Evolutionary conservation across 1,140 invertebrate species (phyloP), one percentile per base, ranked within the genome.

Genomic region (Lepidurus apus): DNA sequence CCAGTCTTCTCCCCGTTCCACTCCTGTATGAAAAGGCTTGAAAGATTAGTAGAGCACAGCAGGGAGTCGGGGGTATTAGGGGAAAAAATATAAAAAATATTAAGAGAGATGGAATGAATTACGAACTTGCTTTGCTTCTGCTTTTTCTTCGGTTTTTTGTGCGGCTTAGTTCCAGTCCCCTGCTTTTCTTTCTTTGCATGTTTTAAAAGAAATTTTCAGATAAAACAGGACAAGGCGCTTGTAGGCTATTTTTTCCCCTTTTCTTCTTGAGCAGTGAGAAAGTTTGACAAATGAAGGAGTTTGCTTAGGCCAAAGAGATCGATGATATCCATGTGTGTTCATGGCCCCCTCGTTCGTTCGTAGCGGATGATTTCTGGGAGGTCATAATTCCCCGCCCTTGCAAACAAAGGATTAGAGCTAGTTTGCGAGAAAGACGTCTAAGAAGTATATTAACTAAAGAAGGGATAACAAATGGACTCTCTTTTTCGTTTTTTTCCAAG

Each of bases 311-410:
- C 21, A 65, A 65, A 65, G 34, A 65, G 53, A 65, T 9, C 53
- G 53, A 65, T 65, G 53, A 65, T 65, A 21, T 17, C 53, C 53
- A 21, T 65, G 53, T 65, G 53, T 65, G 53, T 65, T 65, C 53
- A 65, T 65, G 53, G 53, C 53, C 53, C 21, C 17, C 53, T 65
- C 53, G 53, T 65, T 65, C 21, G 53, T 7, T 21, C n/a, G 21
- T 65, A 65, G 21, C 17, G 53, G 53, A 65, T 65, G 53, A 65
- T 65, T 65, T 65, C 21, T 65, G 53, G 21, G 53, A 65, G 10
- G 53, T 65, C 53, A 65, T 65, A 65, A n/a, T 65, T 65, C 53
- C 53, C n/a, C 53, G 53, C 53, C 53, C 53, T 65, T 65, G 53
- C 53, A 65, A 65, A 65, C 53, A 65, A 65, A 65, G 53, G 53